Evolutionary conservation across 2,888 invertebrate genomes (phyloP), one percentile per base, ranked within the genome.

Genomic region (Clepsis dumicolana): DNA sequence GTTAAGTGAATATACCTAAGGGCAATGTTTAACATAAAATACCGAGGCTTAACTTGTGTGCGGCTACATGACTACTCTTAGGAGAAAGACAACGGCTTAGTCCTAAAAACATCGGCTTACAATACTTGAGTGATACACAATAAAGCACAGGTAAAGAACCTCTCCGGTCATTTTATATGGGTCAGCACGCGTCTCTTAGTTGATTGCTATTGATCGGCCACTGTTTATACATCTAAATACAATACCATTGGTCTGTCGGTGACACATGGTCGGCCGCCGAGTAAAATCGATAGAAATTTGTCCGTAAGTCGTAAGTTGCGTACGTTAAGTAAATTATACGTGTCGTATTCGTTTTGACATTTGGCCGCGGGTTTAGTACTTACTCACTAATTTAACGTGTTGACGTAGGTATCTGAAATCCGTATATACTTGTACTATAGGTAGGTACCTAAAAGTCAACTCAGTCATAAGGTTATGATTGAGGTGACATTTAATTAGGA

Each of bases 161-260:
- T 62, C 48, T 62, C 18, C 50, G 56, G 50, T 41, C 52, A 54
- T 57, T 44, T 62, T 63, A 70, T 64, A 76, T 74, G 68, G 72
- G 74, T 77, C 75, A 77, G 61, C 71, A 59, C 79, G 74, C 74
- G 74, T 77, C 73, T 77, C 71, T 75, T 73, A 75, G 74, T 76
- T 81, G 82, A 86, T 83, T 83, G 80, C 78, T 87, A 88, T 88
- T 80, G 87, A 88, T 86, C 83, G 83, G 32, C 12, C 56, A 74
- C 77, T 84, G 86, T 86, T 87, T 84, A 82, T 86, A 81, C 79
- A 67, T 83, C 79, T 83, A 85, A 86, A 85, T 79, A 81, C 79
- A 80, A 81, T 75, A 80, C 75, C 77, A 75, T 77, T 77, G 77
- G 75, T 74, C 75, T 79, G 78, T 75, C 71, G 77, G 66, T 68